Base-by-base conservation (phyloP, 1,140 invertebrate genomes). In the Zaprionus africanus region DNA sequence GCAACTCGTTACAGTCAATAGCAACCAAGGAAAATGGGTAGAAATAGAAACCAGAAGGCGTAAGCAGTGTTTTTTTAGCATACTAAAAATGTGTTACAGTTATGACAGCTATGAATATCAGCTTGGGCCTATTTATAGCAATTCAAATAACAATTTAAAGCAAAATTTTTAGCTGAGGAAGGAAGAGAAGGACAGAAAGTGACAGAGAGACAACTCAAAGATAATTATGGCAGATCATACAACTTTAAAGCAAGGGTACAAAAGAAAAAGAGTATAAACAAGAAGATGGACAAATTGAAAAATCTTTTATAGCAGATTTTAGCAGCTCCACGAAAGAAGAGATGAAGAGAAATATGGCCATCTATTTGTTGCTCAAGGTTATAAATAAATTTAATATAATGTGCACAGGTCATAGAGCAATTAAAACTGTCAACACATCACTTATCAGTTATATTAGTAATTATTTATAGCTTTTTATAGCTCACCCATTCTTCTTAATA, bases 401-500 rank as follows among this genome's bases (percentile, higher is more conserved):
- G 9, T 31, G 9, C 31, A 11, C 2, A 41, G 15, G 13, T 41
- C 15, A 17, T 17, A 17, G 0, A 7, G 9, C 46, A 49, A 19
- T 5, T 4, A 1, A 81, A 79, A 67, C 22, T 76, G 68, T 61
- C 61, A 15, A 80, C 22, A 82, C 88, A 91, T 79, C 38, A 36
- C 43, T 73, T 71, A 62, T 54, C 63, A 78, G 60, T 28, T 22
- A 22, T 22, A 22, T 1, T 22, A 22, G 2, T 22, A 22, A 22
- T 2, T 31, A 2, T 31, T 31, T 31, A 9, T 31, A 31, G 28
- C 76, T 75, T 79, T 79, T 80, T 71, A 82, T 80, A 76, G 34
- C 49, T 4, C 17, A 43, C 19, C 5, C 51, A 17, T 17, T 53
- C 28, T 43, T 34, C 5, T 12, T 4, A 51, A 62, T 58, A 66